These are phyloP conservation scores for Drosophila nasuta DNA, from an alignment of 1,140 invertebrate species.

Conservation along the genomic window DNA sequence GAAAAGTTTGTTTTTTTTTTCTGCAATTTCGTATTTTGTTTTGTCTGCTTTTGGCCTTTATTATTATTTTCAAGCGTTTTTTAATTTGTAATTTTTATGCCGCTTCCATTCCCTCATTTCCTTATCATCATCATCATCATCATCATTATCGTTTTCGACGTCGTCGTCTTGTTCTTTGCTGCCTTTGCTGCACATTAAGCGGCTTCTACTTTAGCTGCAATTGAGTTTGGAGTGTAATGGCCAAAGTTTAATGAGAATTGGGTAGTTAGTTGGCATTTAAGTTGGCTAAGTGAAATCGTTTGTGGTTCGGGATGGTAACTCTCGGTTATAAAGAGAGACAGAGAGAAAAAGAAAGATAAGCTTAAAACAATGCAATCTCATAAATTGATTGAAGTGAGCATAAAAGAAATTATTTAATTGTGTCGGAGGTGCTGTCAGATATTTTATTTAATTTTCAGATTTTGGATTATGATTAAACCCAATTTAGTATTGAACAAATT, in stretches of 20 bases:
- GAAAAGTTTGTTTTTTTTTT: constrained; percentile 35
- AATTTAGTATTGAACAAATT: too few species aligned
- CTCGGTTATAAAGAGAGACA: not conserved
- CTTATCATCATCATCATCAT: constrained; percentile 22
- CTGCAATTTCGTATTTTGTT: constrained; percentile 18
- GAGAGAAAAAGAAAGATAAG: not conserved
- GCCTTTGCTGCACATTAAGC: constrained; percentile 36
- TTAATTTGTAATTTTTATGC: constrained; percentile 70
- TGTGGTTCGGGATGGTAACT: constrained; percentile 20
- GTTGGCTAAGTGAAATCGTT: constrained; percentile 56
- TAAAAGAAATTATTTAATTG: constrained; percentile 2
- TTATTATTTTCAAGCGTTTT: constrained; percentile 72
- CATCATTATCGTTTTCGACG: constrained; percentile 10
- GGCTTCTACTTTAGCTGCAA: constrained; percentile 49
- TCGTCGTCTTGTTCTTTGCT: constrained; percentile 5
- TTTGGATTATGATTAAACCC: not conserved
- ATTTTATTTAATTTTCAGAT: not conserved
- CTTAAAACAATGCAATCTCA: constrained; percentile 1
- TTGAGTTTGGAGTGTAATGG: constrained; percentile 66
- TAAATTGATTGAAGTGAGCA: not conserved
- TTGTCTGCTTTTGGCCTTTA: constrained; percentile 50
- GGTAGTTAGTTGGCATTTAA: constrained; percentile 64
- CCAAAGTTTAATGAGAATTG: constrained; percentile 69
- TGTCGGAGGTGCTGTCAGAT: not conserved
- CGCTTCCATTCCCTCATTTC: constrained; percentile 26